Evolutionary conservation across 2,797 vertebrate genomes (phyloP), one percentile per base, ranked within the genome.

Genomic region (Semaprochilodus insignis): DNA sequence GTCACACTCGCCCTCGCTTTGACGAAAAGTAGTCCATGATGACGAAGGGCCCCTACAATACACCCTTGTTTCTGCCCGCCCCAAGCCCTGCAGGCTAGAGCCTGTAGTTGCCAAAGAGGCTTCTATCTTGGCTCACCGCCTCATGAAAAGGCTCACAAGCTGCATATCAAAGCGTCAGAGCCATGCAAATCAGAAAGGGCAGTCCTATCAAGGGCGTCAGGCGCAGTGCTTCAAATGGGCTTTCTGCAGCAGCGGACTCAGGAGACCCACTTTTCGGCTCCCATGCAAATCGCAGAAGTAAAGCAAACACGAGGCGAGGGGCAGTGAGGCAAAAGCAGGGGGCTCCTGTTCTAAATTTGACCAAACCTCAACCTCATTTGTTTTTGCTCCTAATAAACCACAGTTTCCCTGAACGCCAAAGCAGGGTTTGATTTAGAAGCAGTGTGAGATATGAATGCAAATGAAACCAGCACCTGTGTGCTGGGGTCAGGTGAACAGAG

Each of bases 271-370:
- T 72, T 34, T 62, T 16, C 17, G 25, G 69, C 48, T 36, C 75
- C 74, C 27, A 81, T 87, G 88, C 87, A 86, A 88, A 89, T 81
- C 15, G 6, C 21, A 66, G 8, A 55, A 75, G 44, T n/a, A 85
- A 62, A 81, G 52, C 40, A 85, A 76, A 82, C 44, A 55, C 15
- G n/a, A 81, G n/a, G 54, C 78, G 27, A 40, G 51, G 15, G 63
- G 74, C 52, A n/a, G n/a, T n/a, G 14, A 66, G 51, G 60, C 15
- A 51, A 73, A 57, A 54, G 66, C 23, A 74, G 73, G 67, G 77
- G 74, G 8, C 31, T 78, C 44, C 86, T 23, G 74, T 85, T 85
- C 87, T 78, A 84, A 89, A 91, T 79, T 81, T 76, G 78, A 85
- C 6, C 59, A 70, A 81, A 88, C 87, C 80, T 87, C 80, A 86